Evolutionary conservation across 2,888 invertebrate genomes (phyloP).

Genomic region (Dromius quadrimaculatus): DNA sequence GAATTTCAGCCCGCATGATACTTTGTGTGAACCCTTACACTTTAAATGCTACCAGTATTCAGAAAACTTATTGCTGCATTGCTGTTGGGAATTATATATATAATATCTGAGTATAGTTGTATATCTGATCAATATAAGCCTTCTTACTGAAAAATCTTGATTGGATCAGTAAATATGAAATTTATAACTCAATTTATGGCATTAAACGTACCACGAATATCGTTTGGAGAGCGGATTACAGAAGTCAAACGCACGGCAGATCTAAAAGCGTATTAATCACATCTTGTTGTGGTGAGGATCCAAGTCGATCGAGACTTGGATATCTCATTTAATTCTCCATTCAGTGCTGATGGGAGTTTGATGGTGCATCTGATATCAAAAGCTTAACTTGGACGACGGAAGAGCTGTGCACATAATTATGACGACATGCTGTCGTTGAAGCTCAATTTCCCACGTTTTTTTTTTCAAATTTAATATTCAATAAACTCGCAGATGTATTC

Average conservation of each 20-base stretch:
- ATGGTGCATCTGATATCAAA: constrained; percentile 51
- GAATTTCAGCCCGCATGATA: too few relatives aligned
- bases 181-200: constrained; percentile 32
- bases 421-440: too few relatives aligned
- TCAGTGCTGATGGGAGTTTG: constrained; percentile 50
- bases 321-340: constrained; percentile 48
- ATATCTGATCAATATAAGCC: constrained; percentile 26
- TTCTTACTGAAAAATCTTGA: constrained; percentile 17
- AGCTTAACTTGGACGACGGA: constrained; percentile 53
- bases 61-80: too few relatives aligned
- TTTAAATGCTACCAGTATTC: too few relatives aligned
- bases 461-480: too few relatives aligned
- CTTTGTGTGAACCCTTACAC: too few relatives aligned
- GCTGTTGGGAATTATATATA: too few relatives aligned
- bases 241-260: constrained; percentile 47
- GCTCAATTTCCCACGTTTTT: too few relatives aligned
- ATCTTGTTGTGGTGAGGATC: constrained; percentile 32
- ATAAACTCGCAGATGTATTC: too few relatives aligned
- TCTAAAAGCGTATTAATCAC: constrained; percentile 46
- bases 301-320: constrained; percentile 22
- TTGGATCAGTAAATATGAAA: constrained; percentile 40
- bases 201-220: constrained; percentile 21
- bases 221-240: constrained; percentile 36
- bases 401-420: too few relatives aligned
- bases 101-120: too few relatives aligned